These are phyloP conservation scores for Ciconia nigra DNA, from an alignment of 2,797 vertebrate species.

Conservation along the genomic window DNA sequence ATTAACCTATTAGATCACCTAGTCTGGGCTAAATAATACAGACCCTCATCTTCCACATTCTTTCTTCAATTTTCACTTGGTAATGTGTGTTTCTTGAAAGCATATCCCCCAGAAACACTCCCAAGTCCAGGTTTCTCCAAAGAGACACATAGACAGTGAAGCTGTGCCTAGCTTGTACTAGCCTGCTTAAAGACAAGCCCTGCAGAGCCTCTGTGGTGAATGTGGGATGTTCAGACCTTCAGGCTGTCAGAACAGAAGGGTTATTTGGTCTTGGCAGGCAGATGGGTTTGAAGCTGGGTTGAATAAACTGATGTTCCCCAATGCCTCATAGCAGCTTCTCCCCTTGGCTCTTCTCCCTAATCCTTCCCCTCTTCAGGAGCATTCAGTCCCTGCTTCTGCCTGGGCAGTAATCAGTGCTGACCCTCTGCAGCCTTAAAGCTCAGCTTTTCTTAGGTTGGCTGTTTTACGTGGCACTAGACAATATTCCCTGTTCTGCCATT, in stretches of 20 bases:
- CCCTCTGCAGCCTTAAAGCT: not conserved
- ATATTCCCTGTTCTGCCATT: not conserved
- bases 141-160: rapidly evolving
- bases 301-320: not conserved
- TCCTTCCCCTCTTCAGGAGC: not conserved
- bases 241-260: not conserved
- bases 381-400: not conserved
- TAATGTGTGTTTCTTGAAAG: not conserved
- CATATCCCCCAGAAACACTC: not conserved
- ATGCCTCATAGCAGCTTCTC: not conserved
- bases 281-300: not conserved
- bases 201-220: not conserved
- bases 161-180: not conserved
- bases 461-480: not conserved
- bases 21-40: not conserved
- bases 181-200: not conserved
- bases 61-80: not conserved
- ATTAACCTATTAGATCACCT: not conserved
- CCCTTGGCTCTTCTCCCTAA: not conserved
- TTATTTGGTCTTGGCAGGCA: not conserved
- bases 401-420: too few species aligned
- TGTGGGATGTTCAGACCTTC: not conserved
- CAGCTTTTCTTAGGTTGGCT: not conserved
- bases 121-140: not conserved
- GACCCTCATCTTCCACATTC: not conserved